These are phyloP conservation scores for Resseliella maxima DNA, from an alignment of 2,888 invertebrate genomes.

Conservation along the genomic window DNA sequence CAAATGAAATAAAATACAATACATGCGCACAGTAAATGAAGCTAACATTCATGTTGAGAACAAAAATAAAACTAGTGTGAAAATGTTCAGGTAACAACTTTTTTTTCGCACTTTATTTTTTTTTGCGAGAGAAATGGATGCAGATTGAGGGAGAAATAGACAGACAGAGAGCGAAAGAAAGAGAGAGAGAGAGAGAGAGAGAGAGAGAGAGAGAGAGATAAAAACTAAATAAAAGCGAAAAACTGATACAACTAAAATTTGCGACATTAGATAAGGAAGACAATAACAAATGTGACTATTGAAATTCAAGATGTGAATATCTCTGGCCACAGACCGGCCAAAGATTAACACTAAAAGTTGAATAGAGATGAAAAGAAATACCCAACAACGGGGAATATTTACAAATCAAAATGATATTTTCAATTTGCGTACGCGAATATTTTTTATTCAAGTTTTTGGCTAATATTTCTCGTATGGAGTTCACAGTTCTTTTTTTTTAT, in stretches of 20 bases:
- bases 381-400: background rate
- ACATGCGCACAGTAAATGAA: background rate
- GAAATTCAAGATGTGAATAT: background rate
- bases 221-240: background rate
- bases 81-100: constrained; percentile 17
- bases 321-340: background rate
- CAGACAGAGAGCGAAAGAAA: background rate
- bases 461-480: background rate
- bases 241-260: constrained; percentile 34
- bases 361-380: background rate
- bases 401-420: background rate
- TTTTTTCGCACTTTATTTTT: no score
- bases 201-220: background rate
- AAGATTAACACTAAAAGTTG: background rate
- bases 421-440: background rate
- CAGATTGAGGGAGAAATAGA: no score
- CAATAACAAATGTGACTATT: constrained; percentile 21
- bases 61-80: background rate
- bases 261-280: constrained; percentile 41
- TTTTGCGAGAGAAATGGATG: no score
- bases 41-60: background rate
- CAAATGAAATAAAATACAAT: constrained; percentile 2
- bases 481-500: background rate
- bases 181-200: no score
- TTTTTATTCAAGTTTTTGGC: background rate